Evolutionary conservation across 2,797 vertebrate species (phyloP).

Genomic region (Takifugu ocellatus): DNA sequence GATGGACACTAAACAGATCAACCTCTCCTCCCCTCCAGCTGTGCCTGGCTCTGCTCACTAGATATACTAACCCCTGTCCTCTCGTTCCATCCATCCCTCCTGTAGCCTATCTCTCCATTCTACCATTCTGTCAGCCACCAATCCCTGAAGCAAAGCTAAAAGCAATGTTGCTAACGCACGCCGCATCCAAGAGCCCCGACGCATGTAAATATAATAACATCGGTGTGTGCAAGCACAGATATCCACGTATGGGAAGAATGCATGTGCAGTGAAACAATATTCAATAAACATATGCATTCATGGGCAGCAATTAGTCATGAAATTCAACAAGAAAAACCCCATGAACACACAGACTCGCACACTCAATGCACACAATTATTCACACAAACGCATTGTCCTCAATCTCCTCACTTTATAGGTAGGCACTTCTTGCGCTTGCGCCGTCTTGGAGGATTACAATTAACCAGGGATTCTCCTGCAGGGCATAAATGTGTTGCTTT

Average conservation of each 20-base stretch:
- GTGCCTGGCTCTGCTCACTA: conserved; percentile 67
- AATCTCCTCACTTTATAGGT: conserved; percentile 73
- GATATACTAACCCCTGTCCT: conserved; percentile 57
- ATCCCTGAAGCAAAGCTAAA: conserved; percentile 51
- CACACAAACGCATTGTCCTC: conserved; percentile 60
- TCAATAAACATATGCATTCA: neutral
- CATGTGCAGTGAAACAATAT: conserved; percentile 35
- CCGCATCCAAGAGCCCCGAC: conserved; percentile 38
- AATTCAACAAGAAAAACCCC: conserved; percentile 31
- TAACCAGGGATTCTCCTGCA: conserved; percentile 80
- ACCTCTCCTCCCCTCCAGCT: conserved; percentile 75
- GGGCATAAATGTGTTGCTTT: conserved; percentile 86
- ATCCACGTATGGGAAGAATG: conserved; percentile 22
- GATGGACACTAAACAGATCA: conserved; percentile 79
- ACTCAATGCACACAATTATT: conserved; percentile 49
- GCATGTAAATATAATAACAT: conserved; percentile 48
- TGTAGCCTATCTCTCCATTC: conserved; percentile 52
- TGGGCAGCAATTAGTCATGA: conserved; percentile 33
- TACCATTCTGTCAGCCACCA: conserved; percentile 62
- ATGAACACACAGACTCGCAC: conserved; percentile 17
- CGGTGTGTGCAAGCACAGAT: conserved; percentile 34
- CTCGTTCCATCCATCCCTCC: conserved; percentile 58
- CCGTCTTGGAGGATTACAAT: conserved; percentile 82
- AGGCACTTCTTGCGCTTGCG: conserved; percentile 70
- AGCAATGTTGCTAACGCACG: conserved; percentile 38